phyloP scores from a whole-genome alignment of 2,888 invertebrate species.

The Scaptomyza parva region DNA sequence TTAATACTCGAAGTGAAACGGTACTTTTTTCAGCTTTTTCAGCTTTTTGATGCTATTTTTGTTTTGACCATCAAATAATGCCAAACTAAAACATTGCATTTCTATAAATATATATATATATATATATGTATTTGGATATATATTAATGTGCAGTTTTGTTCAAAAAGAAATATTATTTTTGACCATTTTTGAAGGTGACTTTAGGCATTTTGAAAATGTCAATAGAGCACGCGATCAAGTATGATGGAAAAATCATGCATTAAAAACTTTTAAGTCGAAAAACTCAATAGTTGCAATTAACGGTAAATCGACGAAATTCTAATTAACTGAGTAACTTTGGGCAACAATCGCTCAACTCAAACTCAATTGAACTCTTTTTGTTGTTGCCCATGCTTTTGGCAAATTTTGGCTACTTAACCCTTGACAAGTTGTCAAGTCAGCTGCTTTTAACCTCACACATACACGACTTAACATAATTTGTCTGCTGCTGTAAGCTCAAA shows the following conservation, averaged over 20 bases:
- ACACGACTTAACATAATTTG: background rate
- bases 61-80: slow-evolving; percentile 25
- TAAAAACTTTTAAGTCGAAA: background rate
- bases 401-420: slow-evolving; percentile 28
- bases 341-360: background rate
- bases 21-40: slow-evolving; percentile 41
- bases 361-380: slow-evolving; percentile 4
- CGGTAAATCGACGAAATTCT: background rate
- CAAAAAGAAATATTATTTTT: slow-evolving; percentile 21
- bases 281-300: background rate
- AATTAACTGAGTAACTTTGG: slow-evolving; percentile 22
- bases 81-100: slow-evolving; percentile 23
- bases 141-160: slow-evolving; percentile 41
- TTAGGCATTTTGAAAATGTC: slow-evolving; percentile 27
- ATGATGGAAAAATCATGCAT: no score
- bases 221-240: no score
- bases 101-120: slow-evolving; percentile 21
- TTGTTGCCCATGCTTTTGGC: slow-evolving; percentile 6
- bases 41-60: slow-evolving; percentile 44
- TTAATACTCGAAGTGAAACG: slow-evolving; percentile 33
- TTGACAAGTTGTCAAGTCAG: slow-evolving; percentile 22
- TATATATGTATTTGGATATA: slow-evolving; percentile 5
- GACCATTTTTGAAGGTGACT: slow-evolving; percentile 68
- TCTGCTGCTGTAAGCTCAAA: slow-evolving; percentile 8
- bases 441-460: slow-evolving; percentile 11